phyloP scores from a whole-genome alignment of 2,888 invertebrate genomes.

The Aproaerema taeniolella region DNA sequence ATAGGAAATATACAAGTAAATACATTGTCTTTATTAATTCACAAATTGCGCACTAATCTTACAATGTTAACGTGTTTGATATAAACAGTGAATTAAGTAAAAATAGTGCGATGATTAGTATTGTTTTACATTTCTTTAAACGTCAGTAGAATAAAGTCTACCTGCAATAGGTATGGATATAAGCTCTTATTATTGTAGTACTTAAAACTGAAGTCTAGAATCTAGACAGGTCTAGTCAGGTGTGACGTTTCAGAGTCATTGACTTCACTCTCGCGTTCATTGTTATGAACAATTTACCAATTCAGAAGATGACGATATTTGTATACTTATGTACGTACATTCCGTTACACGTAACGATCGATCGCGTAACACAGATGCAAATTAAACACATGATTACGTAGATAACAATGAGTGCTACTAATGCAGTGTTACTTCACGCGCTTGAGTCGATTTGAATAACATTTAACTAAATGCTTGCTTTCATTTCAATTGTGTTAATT shows the following conservation, averaged over 20 bases:
- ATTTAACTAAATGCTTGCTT: conserved; percentile 14
- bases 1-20: no score
- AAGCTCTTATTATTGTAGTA: no score
- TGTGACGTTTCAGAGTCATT: conserved; percentile 28
- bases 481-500: conserved; percentile 13
- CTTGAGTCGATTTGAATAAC: conserved; percentile 8
- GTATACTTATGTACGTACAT: no score
- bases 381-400: conserved; percentile 20
- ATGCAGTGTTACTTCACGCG: conserved; percentile 20
- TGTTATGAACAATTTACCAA: conserved; percentile 42
- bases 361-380: conserved; percentile 7
- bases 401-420: conserved; percentile 22
- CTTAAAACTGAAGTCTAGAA: conserved; percentile 3
- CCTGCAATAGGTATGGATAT: no score
- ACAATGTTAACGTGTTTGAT: no score
- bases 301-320: conserved; percentile 24
- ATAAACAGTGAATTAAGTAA: no score
- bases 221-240: not conserved
- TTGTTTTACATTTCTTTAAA: no score
- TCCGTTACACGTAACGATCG: no score
- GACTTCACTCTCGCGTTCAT: conserved; percentile 29
- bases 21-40: no score
- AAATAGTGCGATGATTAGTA: no score
- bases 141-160: no score
- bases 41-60: no score